These are phyloP conservation scores for Vombatus ursinus DNA, from an alignment of 2,113 vertebrate species.

Conservation along the genomic window DNA sequence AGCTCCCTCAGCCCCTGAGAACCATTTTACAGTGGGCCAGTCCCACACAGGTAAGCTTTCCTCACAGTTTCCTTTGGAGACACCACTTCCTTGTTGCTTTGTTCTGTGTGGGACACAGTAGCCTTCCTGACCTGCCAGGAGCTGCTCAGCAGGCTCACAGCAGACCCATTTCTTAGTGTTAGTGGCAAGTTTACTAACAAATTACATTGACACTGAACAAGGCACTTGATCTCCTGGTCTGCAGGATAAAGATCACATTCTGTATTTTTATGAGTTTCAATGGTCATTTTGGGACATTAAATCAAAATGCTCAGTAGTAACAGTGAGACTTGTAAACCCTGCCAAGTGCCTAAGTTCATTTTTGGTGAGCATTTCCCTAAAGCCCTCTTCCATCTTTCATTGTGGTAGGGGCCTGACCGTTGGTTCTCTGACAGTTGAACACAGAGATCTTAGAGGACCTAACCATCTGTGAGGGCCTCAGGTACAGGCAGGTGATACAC, in stretches of 20 bases:
- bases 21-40: not conserved
- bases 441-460: not conserved
- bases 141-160: not conserved
- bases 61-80: not conserved
- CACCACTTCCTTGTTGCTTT: not conserved
- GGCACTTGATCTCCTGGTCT: constrained; percentile 3
- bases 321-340: not conserved
- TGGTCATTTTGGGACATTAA: not conserved
- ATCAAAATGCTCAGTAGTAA: not conserved
- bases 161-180: not conserved
- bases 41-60: not conserved
- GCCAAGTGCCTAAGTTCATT: not conserved
- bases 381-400: not conserved
- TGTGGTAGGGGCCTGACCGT: not conserved
- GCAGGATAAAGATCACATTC: constrained; percentile 28
- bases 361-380: not conserved
- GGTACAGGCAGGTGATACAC: not conserved
- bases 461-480: not conserved
- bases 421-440: not conserved
- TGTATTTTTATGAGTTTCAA: not conserved
- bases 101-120: not conserved
- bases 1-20: not conserved
- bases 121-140: not conserved
- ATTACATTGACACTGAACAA: not conserved
- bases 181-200: not conserved